Conservation (phyloP, 2,113 vertebrate genomes). For the Machaerirhynchus nigripectus region DNA sequence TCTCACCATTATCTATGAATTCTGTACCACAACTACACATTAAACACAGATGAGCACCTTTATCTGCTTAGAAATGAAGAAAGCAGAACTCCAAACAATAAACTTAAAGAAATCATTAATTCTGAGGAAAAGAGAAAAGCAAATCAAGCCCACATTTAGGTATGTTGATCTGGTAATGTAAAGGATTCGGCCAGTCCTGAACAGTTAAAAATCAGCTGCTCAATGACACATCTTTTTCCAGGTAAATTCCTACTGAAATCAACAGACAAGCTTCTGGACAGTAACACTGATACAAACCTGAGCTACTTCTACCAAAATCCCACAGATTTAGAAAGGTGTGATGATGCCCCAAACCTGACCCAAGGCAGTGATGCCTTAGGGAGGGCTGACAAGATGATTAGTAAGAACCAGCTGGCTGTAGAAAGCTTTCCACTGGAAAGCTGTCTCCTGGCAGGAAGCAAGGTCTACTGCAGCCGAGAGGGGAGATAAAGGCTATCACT, state of each 20-base stretch:
- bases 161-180: background rate
- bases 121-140: background rate
- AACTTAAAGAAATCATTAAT: background rate
- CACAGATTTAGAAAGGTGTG: background rate
- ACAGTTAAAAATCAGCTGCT: background rate
- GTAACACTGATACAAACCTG: background rate
- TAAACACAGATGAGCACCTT: background rate
- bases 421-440: background rate
- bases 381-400: background rate
- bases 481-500: background rate
- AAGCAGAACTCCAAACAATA: background rate
- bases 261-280: background rate
- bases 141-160: background rate
- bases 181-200: background rate
- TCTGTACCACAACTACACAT: rapidly evolving
- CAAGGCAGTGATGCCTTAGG: background rate
- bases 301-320: background rate
- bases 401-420: background rate
- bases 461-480: background rate
- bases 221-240: background rate
- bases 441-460: background rate
- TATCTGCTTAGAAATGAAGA: background rate
- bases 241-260: background rate
- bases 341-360: background rate
- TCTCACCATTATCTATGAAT: background rate